Evolutionary conservation across 1,140 invertebrate species (phyloP).

Genomic region (Magallana gigas): DNA sequence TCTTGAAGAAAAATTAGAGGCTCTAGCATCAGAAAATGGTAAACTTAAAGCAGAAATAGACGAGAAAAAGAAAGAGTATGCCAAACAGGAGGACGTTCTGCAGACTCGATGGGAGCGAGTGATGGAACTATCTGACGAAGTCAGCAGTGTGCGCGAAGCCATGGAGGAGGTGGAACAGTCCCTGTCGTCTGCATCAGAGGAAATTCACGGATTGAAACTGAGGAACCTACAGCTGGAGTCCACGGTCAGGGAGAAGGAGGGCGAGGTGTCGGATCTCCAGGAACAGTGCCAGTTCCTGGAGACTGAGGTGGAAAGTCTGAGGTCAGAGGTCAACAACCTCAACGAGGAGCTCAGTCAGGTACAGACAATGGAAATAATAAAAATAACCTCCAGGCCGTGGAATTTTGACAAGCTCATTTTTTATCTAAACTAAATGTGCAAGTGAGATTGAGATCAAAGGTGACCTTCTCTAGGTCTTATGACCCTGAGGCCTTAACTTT

Average conservation of each 20-base stretch:
- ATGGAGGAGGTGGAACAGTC: conserved; percentile 8
- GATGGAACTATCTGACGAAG: background rate
- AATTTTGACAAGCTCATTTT: too few species aligned
- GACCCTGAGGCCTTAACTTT: too few species aligned
- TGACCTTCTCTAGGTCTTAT: too few species aligned
- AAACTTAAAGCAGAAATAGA: conserved; percentile 5
- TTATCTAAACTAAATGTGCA: too few species aligned
- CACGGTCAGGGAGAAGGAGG: background rate
- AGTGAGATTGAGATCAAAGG: too few species aligned
- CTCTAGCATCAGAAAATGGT: background rate
- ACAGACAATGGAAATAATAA: too few species aligned
- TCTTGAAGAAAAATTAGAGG: background rate
- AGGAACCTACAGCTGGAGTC: conserved; percentile 14
- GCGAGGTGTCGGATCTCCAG: background rate
- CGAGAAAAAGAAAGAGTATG: background rate
- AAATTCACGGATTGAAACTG: conserved; percentile 2
- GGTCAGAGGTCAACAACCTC: background rate
- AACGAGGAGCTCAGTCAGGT: too few species aligned
- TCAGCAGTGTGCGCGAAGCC: background rate
- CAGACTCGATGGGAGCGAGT: conserved; percentile 11
- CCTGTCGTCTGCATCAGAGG: background rate
- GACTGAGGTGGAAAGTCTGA: background rate
- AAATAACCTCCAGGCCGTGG: too few species aligned
- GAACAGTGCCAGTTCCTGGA: conserved; percentile 9
- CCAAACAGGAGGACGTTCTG: background rate